phyloP scores from a whole-genome alignment of 2,888 invertebrate genomes.

The Spilarctia lutea region DNA sequence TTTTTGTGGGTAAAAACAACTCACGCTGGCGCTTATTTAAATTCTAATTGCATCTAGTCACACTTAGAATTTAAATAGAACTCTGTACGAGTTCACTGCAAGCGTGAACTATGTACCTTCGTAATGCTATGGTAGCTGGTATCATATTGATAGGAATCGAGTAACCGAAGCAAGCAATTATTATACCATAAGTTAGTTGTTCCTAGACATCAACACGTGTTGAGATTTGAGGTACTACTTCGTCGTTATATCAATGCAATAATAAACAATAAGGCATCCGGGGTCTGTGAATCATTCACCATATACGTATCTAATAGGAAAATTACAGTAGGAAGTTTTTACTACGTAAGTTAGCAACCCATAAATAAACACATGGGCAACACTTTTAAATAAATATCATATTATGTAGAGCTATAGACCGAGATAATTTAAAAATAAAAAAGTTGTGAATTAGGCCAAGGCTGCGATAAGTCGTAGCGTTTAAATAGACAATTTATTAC shows the following conservation, averaged over 20 bases:
- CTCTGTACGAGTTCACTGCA: no score
- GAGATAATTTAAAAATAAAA: slow-evolving; percentile 16
- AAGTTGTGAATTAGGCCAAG: slow-evolving; percentile 50
- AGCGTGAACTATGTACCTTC: neutral
- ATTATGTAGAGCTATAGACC: slow-evolving; percentile 16
- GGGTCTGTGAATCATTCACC: slow-evolving; percentile 40
- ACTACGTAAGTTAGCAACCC: slow-evolving; percentile 22
- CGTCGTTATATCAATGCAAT: slow-evolving; percentile 42
- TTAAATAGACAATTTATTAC: slow-evolving; percentile 10
- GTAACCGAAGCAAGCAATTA: neutral
- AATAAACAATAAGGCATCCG: slow-evolving; percentile 44
- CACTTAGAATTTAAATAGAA: no score
- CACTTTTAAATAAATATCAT: slow-evolving; percentile 13
- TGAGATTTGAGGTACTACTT: slow-evolving; percentile 26
- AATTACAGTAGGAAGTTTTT: slow-evolving; percentile 55
- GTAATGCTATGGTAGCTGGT: neutral
- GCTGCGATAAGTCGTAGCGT: slow-evolving; percentile 45
- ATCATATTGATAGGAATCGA: neutral
- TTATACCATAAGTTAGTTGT: neutral
- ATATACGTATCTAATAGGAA: slow-evolving; percentile 44
- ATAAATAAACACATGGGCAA: neutral
- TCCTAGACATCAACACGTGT: slow-evolving; percentile 35
- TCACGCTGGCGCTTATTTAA: neutral
- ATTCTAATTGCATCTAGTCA: neutral
- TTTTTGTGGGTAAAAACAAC: neutral